These are phyloP conservation scores for Drymodes brunneopygia DNA, from an alignment of 2,113 vertebrate genomes.

Conservation along the genomic window DNA sequence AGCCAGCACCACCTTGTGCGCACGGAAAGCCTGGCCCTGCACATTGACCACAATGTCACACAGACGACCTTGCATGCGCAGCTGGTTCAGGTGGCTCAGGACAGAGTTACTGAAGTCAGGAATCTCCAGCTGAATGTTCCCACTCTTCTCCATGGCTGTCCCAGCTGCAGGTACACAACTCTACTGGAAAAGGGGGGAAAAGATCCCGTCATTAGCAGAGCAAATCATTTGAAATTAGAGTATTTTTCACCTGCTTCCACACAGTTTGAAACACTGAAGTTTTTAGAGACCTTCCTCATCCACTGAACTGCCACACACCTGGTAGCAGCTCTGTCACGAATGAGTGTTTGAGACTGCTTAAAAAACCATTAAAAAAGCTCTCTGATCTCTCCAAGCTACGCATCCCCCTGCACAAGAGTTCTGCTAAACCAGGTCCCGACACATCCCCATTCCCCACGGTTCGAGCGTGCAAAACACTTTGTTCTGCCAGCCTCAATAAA, in stretches of 20 bases:
- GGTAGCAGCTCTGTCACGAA: neutral
- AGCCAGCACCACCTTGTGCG: constrained; percentile 97
- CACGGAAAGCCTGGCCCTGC: constrained; percentile 93
- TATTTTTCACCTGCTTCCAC: neutral
- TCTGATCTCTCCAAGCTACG: neutral
- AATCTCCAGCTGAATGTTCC: constrained; percentile 95
- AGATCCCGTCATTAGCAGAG: neutral
- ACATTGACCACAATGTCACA: constrained; percentile 98
- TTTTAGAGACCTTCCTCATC: neutral
- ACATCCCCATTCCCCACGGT: neutral
- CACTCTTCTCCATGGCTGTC: constrained; percentile 90
- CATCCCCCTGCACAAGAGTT: neutral
- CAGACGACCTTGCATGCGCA: constrained; percentile 94
- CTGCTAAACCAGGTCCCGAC: neutral
- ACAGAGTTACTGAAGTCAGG: constrained; percentile 99
- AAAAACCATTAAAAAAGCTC: neutral
- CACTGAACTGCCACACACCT: neutral
- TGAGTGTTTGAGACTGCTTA: accelerated
- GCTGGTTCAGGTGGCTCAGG: constrained; percentile 93
- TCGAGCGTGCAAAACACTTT: neutral
- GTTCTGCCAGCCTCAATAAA: neutral
- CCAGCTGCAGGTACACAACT: constrained; percentile 48
- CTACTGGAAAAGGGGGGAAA: constrained; percentile 4
- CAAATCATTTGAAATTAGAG: neutral
- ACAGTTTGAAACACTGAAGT: neutral